Evolutionary conservation across 2,113 vertebrate species (phyloP).

Genomic region (Saimiri boliviensis): DNA sequence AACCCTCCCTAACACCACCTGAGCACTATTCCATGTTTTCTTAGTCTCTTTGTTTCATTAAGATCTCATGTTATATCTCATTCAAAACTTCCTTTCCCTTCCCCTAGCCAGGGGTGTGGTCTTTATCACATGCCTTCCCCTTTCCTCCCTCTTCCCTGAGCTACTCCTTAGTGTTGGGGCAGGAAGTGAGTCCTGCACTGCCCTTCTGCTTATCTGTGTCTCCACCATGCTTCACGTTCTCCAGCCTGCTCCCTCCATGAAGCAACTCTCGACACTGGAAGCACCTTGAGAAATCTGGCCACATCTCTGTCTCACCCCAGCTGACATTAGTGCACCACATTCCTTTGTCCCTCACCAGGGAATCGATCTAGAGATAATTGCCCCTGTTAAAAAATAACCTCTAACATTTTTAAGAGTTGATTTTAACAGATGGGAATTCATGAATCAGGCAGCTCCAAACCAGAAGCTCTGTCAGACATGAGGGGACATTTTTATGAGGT

Average conservation of each 20-base stretch:
- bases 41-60: background rate
- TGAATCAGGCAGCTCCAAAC: background rate
- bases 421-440: background rate
- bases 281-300: background rate
- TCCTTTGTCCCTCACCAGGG: background rate
- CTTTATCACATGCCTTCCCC: background rate
- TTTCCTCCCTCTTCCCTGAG: background rate
- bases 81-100: background rate
- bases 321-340: background rate
- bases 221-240: background rate
- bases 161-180: background rate
- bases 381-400: background rate
- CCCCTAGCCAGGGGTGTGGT: background rate
- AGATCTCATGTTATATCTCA: background rate
- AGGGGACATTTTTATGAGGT: background rate
- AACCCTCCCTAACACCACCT: background rate
- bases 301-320: background rate
- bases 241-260: background rate
- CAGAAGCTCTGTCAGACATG: background rate
- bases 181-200: background rate
- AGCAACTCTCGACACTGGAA: background rate
- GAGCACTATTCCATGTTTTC: background rate
- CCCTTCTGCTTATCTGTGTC: background rate
- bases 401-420: background rate
- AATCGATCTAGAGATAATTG: background rate